These are phyloP conservation scores for Trichechus manatus DNA, from an alignment of 2,113 vertebrate genomes.

Conservation along the genomic window DNA sequence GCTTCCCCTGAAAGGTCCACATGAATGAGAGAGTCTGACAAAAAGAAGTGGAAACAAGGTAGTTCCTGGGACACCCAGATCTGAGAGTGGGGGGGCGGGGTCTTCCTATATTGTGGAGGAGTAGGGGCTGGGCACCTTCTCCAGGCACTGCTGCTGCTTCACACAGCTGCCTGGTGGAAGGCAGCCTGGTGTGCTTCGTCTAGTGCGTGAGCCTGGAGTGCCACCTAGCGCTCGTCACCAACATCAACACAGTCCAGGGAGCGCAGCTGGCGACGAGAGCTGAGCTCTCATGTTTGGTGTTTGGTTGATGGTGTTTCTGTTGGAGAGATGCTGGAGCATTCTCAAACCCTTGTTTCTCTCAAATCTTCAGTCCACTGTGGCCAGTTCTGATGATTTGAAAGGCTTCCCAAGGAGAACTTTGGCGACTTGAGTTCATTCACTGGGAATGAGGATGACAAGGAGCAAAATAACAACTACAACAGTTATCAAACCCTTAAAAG, in stretches of 20 bases:
- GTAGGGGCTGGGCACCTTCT: background rate
- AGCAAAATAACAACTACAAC: background rate
- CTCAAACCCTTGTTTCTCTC: background rate
- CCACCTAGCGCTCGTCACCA: slow-evolving; percentile 72
- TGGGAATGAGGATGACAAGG: background rate
- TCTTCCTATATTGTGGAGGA: background rate
- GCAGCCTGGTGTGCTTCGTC: fast-evolving
- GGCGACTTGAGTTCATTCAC: background rate
- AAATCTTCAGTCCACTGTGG: background rate
- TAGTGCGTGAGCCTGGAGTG: background rate
- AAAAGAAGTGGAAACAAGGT: background rate
- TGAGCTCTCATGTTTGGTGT: fast-evolving
- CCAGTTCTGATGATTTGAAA: background rate
- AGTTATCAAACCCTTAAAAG: background rate
- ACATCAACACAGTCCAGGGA: background rate
- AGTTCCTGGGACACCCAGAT: background rate
- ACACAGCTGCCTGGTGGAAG: too few species aligned
- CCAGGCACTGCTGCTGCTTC: background rate
- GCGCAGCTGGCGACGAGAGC: fast-evolving
- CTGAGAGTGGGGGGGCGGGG: background rate
- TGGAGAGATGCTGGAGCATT: background rate
- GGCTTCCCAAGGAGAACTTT: background rate
- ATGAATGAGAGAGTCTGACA: background rate
- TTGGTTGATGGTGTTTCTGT: background rate
- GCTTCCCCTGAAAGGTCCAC: background rate